A percentile compares a stretch with the other conserved stretches of the same genome.
These are phyloP conservation scores for Drosophila subobscura DNA, from an alignment of 1,140 invertebrate genomes.

Conservation along the genomic window DNA sequence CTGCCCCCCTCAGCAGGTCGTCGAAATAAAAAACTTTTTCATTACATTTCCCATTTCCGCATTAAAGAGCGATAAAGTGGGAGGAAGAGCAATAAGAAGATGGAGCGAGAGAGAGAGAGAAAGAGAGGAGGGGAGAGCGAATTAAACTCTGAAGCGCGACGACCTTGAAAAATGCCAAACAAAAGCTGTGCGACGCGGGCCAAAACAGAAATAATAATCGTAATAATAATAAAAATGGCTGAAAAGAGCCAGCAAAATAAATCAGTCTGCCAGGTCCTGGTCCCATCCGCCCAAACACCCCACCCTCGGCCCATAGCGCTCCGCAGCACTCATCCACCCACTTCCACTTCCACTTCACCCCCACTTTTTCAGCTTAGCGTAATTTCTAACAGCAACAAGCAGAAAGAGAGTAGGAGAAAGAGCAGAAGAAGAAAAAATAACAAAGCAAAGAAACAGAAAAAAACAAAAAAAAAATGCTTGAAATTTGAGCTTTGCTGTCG, in stretches of 20 bases:
- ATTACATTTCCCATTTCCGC: constrained; percentile 78
- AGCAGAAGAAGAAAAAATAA: constrained; percentile 30
- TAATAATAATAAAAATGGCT: constrained; percentile 80
- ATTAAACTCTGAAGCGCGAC: constrained; percentile 57
- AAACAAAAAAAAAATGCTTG: not conserved
- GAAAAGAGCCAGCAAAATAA: constrained; percentile 71
- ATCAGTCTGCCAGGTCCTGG: constrained; percentile 59
- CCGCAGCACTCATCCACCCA: constrained; percentile 16
- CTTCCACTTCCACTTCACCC: constrained; percentile 13
- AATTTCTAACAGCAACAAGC: constrained; percentile 69
- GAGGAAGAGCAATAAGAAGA: not conserved
- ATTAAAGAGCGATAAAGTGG: constrained; percentile 38
- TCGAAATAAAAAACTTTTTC: constrained; percentile 73
- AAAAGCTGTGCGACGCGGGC: constrained; percentile 8
- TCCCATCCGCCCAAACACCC: not conserved
- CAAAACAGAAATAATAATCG: constrained; percentile 74
- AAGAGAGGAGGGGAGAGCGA: not conserved
- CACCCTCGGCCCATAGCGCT: not conserved
- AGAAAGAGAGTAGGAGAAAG: constrained; percentile 20
- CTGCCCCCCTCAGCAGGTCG: not conserved
- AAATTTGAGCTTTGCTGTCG: no score
- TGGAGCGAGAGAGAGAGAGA: not conserved
- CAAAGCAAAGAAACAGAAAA: constrained; percentile 8
- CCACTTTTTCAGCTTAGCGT: constrained; percentile 54
- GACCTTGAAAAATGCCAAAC: constrained; percentile 70